Percentiles rank a stretch among this genome's conserved stretches.
These are phyloP conservation scores for Ciona savignyi DNA, from an alignment of 23 tunicate genomes.

Conservation along the genomic window DNA sequence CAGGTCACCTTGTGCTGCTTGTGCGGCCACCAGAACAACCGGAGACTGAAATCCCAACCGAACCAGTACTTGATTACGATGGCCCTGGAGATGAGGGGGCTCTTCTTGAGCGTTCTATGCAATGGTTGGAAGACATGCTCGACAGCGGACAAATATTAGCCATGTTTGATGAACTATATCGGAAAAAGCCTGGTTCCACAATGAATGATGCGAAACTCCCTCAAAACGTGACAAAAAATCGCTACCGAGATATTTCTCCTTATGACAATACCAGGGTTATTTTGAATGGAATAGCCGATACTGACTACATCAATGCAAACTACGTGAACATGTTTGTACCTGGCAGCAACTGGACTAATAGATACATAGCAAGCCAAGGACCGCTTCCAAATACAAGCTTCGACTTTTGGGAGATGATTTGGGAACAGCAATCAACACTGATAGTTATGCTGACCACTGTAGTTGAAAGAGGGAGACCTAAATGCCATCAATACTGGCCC, in stretches of 20 bases:
- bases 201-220: slow-evolving; percentile 71
- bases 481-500: slow-evolving; percentile 96
- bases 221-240: slow-evolving; percentile 53
- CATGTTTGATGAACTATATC: slow-evolving; percentile 58
- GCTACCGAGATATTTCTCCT: slow-evolving; percentile 95
- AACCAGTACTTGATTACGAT: neutral
- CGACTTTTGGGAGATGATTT: slow-evolving; percentile 97
- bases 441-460: slow-evolving; percentile 90
- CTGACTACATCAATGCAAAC: slow-evolving; percentile 93
- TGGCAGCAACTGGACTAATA: slow-evolving; percentile 36
- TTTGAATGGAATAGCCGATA: too few species aligned
- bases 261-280: slow-evolving; percentile 88
- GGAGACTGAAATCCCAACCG: neutral
- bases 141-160: slow-evolving; percentile 40
- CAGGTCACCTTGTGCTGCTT: slow-evolving; percentile 54
- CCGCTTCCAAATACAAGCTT: slow-evolving; percentile 63
- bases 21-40: slow-evolving; percentile 17
- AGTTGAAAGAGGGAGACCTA: slow-evolving; percentile 66
- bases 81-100: slow-evolving; percentile 18
- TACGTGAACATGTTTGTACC: slow-evolving; percentile 77
- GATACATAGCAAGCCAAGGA: slow-evolving; percentile 89
- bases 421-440: slow-evolving; percentile 63
- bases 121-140: slow-evolving; percentile 54
- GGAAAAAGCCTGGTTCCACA: slow-evolving; percentile 75
- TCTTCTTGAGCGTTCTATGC: slow-evolving; percentile 35